These are phyloP conservation scores for Protaetia brevitarsis DNA, from an alignment of 1,140 invertebrate species.

Conservation along the genomic window DNA sequence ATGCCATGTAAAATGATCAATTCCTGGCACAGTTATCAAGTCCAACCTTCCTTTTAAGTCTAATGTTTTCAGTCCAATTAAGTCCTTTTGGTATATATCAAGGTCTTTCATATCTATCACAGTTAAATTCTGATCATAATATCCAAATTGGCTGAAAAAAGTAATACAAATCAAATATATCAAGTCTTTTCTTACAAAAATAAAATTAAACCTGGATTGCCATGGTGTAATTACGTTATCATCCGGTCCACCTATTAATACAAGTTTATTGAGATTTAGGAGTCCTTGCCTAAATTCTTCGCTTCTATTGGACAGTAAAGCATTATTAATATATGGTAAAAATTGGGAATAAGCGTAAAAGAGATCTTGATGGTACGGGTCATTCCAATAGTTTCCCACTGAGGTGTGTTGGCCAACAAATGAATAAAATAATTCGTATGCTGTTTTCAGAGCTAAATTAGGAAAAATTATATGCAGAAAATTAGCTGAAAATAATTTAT, in stretches of 20 bases:
- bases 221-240: constrained; percentile 92
- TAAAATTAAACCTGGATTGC: constrained; percentile 77
- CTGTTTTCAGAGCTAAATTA: constrained; percentile 70
- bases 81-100: constrained; percentile 68
- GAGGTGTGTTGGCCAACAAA: constrained; percentile 79
- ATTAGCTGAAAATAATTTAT: constrained; percentile 53
- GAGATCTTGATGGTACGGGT: constrained; percentile 76
- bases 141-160: constrained; percentile 76
- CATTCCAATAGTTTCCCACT: constrained; percentile 91
- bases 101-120: constrained; percentile 71
- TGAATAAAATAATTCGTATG: constrained; percentile 84
- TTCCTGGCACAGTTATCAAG: constrained; percentile 66
- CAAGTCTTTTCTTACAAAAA: no score
- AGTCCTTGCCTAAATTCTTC: constrained; percentile 73
- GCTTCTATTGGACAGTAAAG: constrained; percentile 60
- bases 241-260: constrained; percentile 87
- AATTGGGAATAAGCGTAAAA: constrained; percentile 76
- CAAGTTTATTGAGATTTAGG: constrained; percentile 68
- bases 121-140: constrained; percentile 69
- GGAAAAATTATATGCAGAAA: constrained; percentile 80
- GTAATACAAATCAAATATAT: constrained; percentile 8
- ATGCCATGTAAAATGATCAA: constrained; percentile 81
- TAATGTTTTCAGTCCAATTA: constrained; percentile 74
- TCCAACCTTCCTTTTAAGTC: constrained; percentile 63
- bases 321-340: constrained; percentile 78